Evolutionary conservation across 2,888 invertebrate genomes (phyloP), one percentile per base, ranked within the genome.

Genomic region (Digitonthophagus gazella): DNA sequence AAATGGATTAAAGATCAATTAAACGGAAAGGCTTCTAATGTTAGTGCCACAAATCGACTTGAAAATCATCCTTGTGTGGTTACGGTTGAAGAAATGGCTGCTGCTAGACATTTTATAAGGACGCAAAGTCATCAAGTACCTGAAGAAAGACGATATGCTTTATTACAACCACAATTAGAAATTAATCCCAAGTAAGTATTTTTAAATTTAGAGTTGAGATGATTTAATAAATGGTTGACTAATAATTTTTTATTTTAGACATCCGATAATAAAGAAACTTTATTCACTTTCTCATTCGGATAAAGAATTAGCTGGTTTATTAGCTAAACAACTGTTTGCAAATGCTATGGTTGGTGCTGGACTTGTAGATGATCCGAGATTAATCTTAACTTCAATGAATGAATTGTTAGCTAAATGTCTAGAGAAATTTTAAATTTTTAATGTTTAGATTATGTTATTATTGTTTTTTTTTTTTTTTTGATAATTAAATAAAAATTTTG

Each of bases 321-420:
- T 98, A 5, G 89, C 93, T 0, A 90, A 95, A 79, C 80, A 93
- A 90, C 81, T 98, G 55, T 98, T 97, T 81, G 90, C 91, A 69
- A 97, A 97, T 81, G 94, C 97, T 0, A 95, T 98, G 95, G 94
- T 97, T 6, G 93, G 93, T 2, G 98, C 98, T 55, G 98, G 98
- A 6, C 86, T 98, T 22, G 88, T 97, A 0, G 93, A 96, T 80
- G 97, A 98, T 85, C 93, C 98, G 0, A 87, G 96, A 72, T 88
- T 90, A 71, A 86, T 97, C 73, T 86, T 98, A 20, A 89, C 89
- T 1, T 89, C 93, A 67, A 91, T 98, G 85, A 98, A 97, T 82
- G 91, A 94, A 75, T 87, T 98, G 66, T 83, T 98, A 73, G 87
- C 89, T 1, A 88, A 91, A 81, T 92, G 92, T 58, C 85, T 96